Conservation (phyloP, 2,113 vertebrate species). For the Marmota flaviventris region DNA sequence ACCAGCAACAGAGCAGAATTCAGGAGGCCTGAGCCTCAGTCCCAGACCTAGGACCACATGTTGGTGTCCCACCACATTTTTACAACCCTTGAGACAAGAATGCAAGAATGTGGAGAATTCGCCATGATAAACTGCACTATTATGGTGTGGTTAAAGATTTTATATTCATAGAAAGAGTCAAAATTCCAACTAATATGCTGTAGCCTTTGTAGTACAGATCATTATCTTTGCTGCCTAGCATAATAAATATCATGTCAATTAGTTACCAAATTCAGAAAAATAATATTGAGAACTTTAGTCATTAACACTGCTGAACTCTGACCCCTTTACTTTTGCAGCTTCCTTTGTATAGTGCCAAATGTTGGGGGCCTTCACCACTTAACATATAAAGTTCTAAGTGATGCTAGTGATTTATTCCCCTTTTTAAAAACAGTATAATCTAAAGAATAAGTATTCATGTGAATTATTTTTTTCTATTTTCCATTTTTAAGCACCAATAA, state of each 20-base stretch:
- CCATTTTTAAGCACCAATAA: background rate
- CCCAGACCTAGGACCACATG: background rate
- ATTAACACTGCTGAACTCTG: background rate
- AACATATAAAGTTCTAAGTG: background rate
- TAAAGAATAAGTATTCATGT: background rate
- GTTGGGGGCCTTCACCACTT: background rate
- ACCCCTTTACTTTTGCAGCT: background rate
- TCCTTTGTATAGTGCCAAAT: background rate
- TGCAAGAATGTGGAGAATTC: background rate
- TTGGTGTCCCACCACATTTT: background rate
- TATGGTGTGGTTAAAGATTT: background rate
- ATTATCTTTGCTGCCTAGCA: background rate
- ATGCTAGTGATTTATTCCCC: background rate
- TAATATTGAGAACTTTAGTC: background rate
- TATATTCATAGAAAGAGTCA: background rate
- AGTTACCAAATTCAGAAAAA: constrained; percentile 9
- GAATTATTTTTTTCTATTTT: constrained; percentile 6
- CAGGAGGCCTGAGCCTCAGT: too few relatives aligned
- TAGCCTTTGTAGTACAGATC: background rate
- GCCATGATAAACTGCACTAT: background rate
- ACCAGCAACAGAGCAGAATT: background rate
- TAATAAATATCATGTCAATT: background rate
- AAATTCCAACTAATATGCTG: background rate
- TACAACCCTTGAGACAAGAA: background rate
- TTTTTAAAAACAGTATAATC: background rate